A percentile compares a stretch with the other conserved stretches of the same genome.
These are phyloP conservation scores for Stictocephala bisonia DNA, from an alignment of 2,888 invertebrate genomes.

Conservation along the genomic window DNA sequence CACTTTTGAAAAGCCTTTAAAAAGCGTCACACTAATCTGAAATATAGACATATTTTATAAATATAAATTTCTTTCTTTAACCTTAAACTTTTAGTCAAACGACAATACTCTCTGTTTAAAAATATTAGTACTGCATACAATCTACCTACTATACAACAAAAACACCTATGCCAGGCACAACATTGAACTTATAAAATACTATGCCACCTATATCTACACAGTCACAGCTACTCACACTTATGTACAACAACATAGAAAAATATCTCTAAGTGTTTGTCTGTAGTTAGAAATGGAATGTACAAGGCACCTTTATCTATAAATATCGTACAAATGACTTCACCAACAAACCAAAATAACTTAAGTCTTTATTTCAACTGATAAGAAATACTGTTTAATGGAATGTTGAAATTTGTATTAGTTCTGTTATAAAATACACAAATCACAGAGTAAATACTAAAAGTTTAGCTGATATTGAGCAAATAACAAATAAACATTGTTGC, in stretches of 20 bases:
- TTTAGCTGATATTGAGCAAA: too few species aligned
- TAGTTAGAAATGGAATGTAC: constrained; percentile 38
- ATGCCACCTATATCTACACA: constrained; percentile 19
- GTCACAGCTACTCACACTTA: constrained; percentile 35
- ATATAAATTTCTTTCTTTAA: constrained; percentile 31
- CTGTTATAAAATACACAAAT: too few species aligned
- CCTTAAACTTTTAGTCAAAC: constrained; percentile 37
- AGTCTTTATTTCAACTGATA: too few species aligned
- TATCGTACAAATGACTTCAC: constrained; percentile 14
- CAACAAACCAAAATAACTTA: too few species aligned
- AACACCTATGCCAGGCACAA: constrained; percentile 35
- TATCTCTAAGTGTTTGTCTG: constrained; percentile 44
- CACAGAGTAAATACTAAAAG: too few species aligned
- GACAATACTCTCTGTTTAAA: constrained; percentile 43
- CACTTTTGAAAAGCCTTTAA: constrained; percentile 16
- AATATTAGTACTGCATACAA: constrained; percentile 39
- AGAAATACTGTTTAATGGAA: too few species aligned
- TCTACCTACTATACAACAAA: constrained; percentile 38
- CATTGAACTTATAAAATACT: constrained; percentile 41
- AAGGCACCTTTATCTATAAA: constrained; percentile 45
- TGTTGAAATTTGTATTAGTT: too few species aligned
- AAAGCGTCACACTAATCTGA: constrained; percentile 16
- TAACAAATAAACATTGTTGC: too few species aligned
- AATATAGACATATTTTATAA: constrained; percentile 25
- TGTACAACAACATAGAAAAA: constrained; percentile 47